Conservation (phyloP, 2,888 invertebrate genomes). For the Arge pagana region DNA sequence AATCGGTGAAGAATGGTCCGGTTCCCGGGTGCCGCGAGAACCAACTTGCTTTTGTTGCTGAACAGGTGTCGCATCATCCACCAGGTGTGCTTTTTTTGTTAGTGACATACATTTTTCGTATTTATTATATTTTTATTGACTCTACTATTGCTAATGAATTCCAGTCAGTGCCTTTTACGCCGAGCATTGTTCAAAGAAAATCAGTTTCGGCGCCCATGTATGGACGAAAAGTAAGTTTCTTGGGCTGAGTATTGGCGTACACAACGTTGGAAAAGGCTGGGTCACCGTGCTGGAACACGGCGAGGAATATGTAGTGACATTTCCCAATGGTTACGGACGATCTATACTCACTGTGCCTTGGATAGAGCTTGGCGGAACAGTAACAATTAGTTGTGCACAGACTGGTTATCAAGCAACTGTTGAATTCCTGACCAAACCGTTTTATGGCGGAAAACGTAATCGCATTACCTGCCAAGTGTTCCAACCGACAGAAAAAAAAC, state of each 20-base stretch:
- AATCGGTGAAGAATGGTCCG: conserved; percentile 75
- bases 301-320: conserved; percentile 94
- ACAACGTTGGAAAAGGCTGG: conserved; percentile 93
- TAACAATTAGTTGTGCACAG: conserved; percentile 87
- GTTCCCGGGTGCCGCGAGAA: conserved; percentile 88
- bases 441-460: conserved; percentile 96
- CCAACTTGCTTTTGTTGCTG: conserved; percentile 93
- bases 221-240: conserved; percentile 99
- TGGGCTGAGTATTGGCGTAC: conserved; percentile 95
- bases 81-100: conserved; percentile 69
- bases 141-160: conserved; percentile 35
- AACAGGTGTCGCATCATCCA: conserved; percentile 99
- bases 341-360: conserved; percentile 97
- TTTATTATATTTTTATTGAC: conserved; percentile 8
- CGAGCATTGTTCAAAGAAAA: conserved; percentile 88
- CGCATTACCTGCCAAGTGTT: conserved; percentile 81
- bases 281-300: conserved; percentile 88
- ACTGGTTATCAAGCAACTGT: conserved; percentile 91
- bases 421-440: conserved; percentile 97
- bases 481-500: conserved; percentile 83
- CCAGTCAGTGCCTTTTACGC: conserved; percentile 98
- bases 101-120: not conserved
- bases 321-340: conserved; percentile 98
- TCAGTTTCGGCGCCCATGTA: conserved; percentile 93
- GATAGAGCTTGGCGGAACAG: conserved; percentile 96